A percentile compares a stretch with the other conserved stretches of the same genome.
Conservation (phyloP, 2,888 invertebrate genomes). For the Xylota segnis region DNA sequence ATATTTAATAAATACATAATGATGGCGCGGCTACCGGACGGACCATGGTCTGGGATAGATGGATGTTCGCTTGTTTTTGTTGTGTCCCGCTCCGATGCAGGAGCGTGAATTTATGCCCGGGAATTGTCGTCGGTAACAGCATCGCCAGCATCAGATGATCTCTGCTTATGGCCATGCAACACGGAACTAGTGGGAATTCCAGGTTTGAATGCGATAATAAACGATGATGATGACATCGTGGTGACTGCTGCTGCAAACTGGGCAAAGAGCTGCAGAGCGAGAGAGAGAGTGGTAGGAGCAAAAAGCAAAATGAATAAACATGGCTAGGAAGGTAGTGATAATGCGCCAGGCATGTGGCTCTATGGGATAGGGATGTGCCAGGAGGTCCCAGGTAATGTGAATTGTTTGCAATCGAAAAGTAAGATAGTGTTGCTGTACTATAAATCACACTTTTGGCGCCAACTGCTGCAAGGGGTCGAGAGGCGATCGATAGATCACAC, state of each 20-base stretch:
- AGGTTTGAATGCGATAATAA: conserved; percentile 74
- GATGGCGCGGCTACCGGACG: conserved; percentile 64
- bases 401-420: conserved; percentile 32
- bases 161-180: conserved; percentile 67
- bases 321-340: conserved; percentile 57
- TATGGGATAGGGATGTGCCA: conserved; percentile 65
- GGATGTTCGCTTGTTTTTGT: conserved; percentile 66
- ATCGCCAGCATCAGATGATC: conserved; percentile 38
- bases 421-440: conserved; percentile 48
- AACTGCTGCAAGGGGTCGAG: conserved; percentile 50
- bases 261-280: neutral
- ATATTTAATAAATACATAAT: conserved; percentile 82
- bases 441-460: conserved; percentile 76
- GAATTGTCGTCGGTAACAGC: conserved; percentile 39
- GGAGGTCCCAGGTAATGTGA: conserved; percentile 42
- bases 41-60: conserved; percentile 50
- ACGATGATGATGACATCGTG: conserved; percentile 74
- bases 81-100: conserved; percentile 17
- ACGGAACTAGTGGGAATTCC: conserved; percentile 74
- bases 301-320: conserved; percentile 72
- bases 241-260: conserved; percentile 53
- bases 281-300: neutral
- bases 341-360: conserved; percentile 54
- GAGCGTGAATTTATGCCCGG: conserved; percentile 75
- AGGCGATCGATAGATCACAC: conserved; percentile 59